Evolutionary conservation across 2,888 invertebrate species (phyloP).

Genomic region (Lordiphosa fenestrarum): DNA sequence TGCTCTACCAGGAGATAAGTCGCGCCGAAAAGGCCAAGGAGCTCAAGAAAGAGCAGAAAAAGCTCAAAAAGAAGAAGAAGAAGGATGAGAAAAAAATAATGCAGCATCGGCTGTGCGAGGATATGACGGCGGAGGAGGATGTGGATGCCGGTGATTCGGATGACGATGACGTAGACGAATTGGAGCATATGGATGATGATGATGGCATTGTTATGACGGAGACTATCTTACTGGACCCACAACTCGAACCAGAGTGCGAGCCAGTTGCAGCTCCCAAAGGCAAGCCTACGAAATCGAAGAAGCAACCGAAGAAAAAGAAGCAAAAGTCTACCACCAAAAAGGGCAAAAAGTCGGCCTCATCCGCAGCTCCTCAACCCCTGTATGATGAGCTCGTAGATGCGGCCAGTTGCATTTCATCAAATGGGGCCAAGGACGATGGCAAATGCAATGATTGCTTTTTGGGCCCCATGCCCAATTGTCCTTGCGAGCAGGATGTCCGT

Average conservation of each 20-base stretch:
- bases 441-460: constrained; percentile 74
- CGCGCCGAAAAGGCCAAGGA: constrained; percentile 92
- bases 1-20: constrained; percentile 92
- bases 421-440: constrained; percentile 31
- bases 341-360: constrained; percentile 28
- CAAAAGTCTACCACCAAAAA: constrained; percentile 54
- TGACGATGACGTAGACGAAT: constrained; percentile 71
- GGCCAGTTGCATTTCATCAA: constrained; percentile 34
- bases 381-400: constrained; percentile 22
- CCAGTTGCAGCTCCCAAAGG: constrained; percentile 21
- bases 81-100: constrained; percentile 82
- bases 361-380: background rate
- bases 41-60: constrained; percentile 92
- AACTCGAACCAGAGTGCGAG: constrained; percentile 34
- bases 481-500: constrained; percentile 82
- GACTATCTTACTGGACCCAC: constrained; percentile 8
- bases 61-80: constrained; percentile 90
- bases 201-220: constrained; percentile 59
- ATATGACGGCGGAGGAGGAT: constrained; percentile 6
- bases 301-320: constrained; percentile 71
- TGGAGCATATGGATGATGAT: constrained; percentile 41
- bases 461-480: constrained; percentile 71
- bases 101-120: constrained; percentile 63
- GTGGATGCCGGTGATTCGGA: constrained; percentile 38
- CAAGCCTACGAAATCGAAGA: constrained; percentile 64